Conservation (phyloP, 2,888 invertebrate genomes). For the Drosophila peninsularis region DNA sequence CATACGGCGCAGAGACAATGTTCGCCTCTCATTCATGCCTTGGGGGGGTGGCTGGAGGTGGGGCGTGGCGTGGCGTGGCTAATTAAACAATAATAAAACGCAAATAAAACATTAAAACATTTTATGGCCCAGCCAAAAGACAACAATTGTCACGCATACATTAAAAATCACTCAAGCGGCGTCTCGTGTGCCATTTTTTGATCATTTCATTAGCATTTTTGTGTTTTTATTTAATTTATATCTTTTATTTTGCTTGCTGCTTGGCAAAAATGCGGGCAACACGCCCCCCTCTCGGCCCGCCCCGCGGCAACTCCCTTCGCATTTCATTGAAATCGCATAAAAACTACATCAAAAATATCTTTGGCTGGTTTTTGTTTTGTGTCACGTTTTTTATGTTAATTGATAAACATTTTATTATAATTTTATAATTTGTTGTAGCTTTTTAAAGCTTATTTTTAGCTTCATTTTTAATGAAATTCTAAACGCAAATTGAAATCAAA, state of each 20-base stretch:
- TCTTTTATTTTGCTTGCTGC: slow-evolving; percentile 13
- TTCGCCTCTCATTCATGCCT: slow-evolving; percentile 21
- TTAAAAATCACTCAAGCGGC: slow-evolving; percentile 78
- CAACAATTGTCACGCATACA: slow-evolving; percentile 78
- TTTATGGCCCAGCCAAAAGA: slow-evolving; percentile 55
- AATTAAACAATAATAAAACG: slow-evolving; percentile 76
- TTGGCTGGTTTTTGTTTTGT: slow-evolving; percentile 25
- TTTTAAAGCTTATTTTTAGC: neutral
- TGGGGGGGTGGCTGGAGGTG: neutral
- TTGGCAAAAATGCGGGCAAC: slow-evolving; percentile 42
- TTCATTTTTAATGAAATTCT: slow-evolving; percentile 39
- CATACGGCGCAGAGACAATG: slow-evolving; percentile 32
- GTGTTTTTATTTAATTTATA: slow-evolving; percentile 21
- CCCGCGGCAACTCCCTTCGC: slow-evolving; percentile 34
- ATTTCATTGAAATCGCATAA: no score
- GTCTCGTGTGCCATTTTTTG: slow-evolving; percentile 71
- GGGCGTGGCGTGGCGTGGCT: slow-evolving; percentile 20
- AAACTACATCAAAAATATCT: slow-evolving; percentile 47
- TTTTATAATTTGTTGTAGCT: neutral
- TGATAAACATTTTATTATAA: slow-evolving; percentile 48
- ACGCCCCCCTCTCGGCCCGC: neutral
- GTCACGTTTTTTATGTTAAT: slow-evolving; percentile 63
- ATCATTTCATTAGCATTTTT: slow-evolving; percentile 4
- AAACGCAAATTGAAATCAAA: slow-evolving; percentile 29
- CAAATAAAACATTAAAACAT: slow-evolving; percentile 71